phyloP scores from a whole-genome alignment of 1,140 invertebrate genomes.

The Coelopa frigida region DNA sequence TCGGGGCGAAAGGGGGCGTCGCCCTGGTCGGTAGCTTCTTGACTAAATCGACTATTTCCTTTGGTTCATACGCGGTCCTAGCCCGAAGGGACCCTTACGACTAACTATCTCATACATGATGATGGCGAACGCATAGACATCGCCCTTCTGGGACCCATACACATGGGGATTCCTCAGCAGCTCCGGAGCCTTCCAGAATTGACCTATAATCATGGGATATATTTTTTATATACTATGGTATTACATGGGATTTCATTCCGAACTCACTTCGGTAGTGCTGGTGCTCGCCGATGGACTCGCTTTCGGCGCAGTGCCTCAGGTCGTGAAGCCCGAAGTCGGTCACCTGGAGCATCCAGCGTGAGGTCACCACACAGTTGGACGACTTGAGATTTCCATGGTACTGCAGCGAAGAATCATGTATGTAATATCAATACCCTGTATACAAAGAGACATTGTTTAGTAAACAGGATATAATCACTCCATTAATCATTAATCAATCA shows the following conservation, averaged over 20 bases:
- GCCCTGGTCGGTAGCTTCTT: constrained; percentile 54
- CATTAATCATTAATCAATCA: too few species aligned
- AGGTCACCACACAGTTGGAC: constrained; percentile 91
- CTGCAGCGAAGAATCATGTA: constrained; percentile 81
- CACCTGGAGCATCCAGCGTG: constrained; percentile 86
- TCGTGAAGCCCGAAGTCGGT: constrained; percentile 91
- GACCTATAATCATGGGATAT: constrained; percentile 51
- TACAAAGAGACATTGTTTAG: too few species aligned
- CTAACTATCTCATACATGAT: constrained; percentile 92
- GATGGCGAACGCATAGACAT: constrained; percentile 93
- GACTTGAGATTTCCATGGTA: constrained; percentile 96
- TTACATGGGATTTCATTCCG: neutral
- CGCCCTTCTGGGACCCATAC: constrained; percentile 76
- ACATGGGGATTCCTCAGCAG: constrained; percentile 64
- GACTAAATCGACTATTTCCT: constrained; percentile 78
- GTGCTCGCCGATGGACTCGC: constrained; percentile 78
- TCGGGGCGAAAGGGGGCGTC: constrained; percentile 71
- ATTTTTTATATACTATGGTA: too few species aligned
- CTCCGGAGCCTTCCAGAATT: constrained; percentile 96
- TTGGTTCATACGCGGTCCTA: constrained; percentile 66
- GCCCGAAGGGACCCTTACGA: constrained; percentile 80
- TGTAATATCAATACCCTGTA: constrained; percentile 94
- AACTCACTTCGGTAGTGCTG: constrained; percentile 80
- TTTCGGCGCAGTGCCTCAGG: constrained; percentile 73
- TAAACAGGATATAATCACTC: too few species aligned